phyloP scores from a whole-genome alignment of 1,140 invertebrate genomes.

The Tigriopus japonicus region DNA sequence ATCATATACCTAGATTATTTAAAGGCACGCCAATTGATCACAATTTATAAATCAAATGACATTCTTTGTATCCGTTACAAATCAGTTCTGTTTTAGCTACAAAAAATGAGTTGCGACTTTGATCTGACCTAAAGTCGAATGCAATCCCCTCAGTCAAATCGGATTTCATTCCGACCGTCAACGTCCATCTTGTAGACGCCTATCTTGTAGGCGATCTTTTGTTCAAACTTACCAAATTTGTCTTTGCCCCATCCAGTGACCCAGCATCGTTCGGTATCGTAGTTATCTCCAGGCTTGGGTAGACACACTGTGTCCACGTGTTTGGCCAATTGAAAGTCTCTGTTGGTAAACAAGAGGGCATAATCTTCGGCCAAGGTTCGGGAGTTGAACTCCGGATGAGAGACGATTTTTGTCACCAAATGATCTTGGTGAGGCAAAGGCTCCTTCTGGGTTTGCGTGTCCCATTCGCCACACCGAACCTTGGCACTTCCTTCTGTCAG shows the following conservation, averaged over 20 bases:
- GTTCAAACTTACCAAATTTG: slow-evolving; percentile 29
- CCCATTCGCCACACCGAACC: slow-evolving; percentile 17
- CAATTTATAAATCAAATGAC: too few relatives aligned
- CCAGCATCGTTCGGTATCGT: slow-evolving; percentile 31
- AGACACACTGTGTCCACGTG: slow-evolving; percentile 40
- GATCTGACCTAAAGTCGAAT: too few relatives aligned
- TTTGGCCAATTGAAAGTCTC: slow-evolving; percentile 31
- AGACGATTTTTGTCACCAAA: slow-evolving; percentile 17
- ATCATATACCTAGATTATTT: too few relatives aligned
- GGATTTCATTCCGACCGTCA: too few relatives aligned
- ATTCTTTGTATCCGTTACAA: too few relatives aligned
- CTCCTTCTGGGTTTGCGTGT: slow-evolving; percentile 15
- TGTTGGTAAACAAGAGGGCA: slow-evolving; percentile 36
- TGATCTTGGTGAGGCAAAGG: slow-evolving; percentile 18
- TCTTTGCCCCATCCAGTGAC: slow-evolving; percentile 71
- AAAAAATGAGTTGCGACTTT: too few relatives aligned
- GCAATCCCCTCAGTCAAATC: too few relatives aligned
- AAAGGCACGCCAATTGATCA: too few relatives aligned
- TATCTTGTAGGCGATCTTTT: too few relatives aligned
- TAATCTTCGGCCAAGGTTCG: slow-evolving; percentile 34
- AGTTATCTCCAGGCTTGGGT: slow-evolving; percentile 15
- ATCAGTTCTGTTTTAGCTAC: too few relatives aligned
- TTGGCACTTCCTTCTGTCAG: background rate
- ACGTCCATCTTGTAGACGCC: too few relatives aligned
- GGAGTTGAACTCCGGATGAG: slow-evolving; percentile 27